Conservation (phyloP, 2,797 vertebrate species). For the Eutrigla gurnardus region DNA sequence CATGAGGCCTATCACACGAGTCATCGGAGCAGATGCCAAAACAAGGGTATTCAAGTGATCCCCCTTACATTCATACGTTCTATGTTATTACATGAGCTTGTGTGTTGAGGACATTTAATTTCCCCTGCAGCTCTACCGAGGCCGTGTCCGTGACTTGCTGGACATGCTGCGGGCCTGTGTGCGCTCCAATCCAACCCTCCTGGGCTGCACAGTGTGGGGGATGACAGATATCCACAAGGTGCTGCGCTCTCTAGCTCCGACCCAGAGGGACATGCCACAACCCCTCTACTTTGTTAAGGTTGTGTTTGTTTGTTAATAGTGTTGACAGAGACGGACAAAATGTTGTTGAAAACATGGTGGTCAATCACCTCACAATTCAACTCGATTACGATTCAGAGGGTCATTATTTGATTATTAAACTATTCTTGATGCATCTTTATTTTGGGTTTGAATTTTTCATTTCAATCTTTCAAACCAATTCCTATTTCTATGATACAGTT, state of each 20-base stretch:
- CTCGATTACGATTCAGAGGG: too few relatives aligned
- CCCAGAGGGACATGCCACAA: constrained; percentile 75
- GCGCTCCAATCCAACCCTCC: constrained; percentile 67
- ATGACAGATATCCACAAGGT: constrained; percentile 87
- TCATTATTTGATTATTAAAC: too few relatives aligned
- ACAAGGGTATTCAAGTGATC: constrained; percentile 62
- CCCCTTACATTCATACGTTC: neutral
- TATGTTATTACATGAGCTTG: neutral
- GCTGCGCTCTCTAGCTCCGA: constrained; percentile 79
- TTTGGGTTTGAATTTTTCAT: too few relatives aligned
- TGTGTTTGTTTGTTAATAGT: neutral
- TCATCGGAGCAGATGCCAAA: constrained; percentile 72
- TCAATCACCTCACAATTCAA: too few relatives aligned
- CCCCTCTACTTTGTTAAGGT: constrained; percentile 95
- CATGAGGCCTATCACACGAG: constrained; percentile 90
- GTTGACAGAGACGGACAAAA: neutral
- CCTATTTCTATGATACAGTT: too few relatives aligned
- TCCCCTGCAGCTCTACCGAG: constrained; percentile 61
- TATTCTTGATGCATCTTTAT: too few relatives aligned
- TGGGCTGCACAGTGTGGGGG: constrained; percentile 92
- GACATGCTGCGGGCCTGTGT: constrained; percentile 88
- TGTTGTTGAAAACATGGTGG: neutral
- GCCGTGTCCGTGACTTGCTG: constrained; percentile 84
- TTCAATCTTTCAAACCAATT: too few relatives aligned
- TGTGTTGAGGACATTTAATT: neutral